phyloP scores from a whole-genome alignment of 2,888 invertebrate genomes.

The Tetragonisca angustula region DNA sequence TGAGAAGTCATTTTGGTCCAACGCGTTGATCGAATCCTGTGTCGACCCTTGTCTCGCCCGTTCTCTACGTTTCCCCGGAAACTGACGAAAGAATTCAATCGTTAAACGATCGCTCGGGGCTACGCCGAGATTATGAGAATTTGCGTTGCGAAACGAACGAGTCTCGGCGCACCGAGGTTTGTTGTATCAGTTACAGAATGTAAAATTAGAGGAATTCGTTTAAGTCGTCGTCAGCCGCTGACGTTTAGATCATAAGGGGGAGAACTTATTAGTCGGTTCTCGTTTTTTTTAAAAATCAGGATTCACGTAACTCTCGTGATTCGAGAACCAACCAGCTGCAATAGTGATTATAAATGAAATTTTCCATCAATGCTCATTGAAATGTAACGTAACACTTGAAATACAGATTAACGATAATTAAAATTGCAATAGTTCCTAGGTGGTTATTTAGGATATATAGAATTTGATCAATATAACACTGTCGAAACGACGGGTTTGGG shows the following conservation, averaged over 20 bases:
- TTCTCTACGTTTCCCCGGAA: slow-evolving; percentile 13
- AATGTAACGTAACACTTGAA: too few relatives aligned
- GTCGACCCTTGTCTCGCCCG: slow-evolving; percentile 5
- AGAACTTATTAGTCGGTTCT: neutral
- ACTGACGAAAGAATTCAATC: slow-evolving; percentile 31
- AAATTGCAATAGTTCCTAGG: too few relatives aligned
- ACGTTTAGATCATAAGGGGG: neutral
- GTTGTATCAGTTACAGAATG: slow-evolving; percentile 3
- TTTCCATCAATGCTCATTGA: too few relatives aligned
- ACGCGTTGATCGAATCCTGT: neutral
- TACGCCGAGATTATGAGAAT: slow-evolving; percentile 17
- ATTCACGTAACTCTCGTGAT: neutral
- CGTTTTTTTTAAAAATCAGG: neutral
- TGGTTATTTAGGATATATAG: too few relatives aligned
- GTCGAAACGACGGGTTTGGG: too few relatives aligned
- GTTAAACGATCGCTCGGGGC: slow-evolving; percentile 19
- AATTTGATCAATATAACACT: too few relatives aligned
- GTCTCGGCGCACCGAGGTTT: neutral
- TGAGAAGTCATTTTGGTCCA: too few relatives aligned
- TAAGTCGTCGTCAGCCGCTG: neutral
- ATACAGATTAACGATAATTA: too few relatives aligned
- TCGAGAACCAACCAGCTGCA: neutral
- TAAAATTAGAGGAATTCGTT: slow-evolving; percentile 7
- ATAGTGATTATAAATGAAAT: neutral
- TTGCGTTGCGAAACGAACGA: slow-evolving; percentile 28